These are phyloP conservation scores for Ganaspis sp. DNA, from an alignment of 1,140 invertebrate genomes.

Conservation along the genomic window DNA sequence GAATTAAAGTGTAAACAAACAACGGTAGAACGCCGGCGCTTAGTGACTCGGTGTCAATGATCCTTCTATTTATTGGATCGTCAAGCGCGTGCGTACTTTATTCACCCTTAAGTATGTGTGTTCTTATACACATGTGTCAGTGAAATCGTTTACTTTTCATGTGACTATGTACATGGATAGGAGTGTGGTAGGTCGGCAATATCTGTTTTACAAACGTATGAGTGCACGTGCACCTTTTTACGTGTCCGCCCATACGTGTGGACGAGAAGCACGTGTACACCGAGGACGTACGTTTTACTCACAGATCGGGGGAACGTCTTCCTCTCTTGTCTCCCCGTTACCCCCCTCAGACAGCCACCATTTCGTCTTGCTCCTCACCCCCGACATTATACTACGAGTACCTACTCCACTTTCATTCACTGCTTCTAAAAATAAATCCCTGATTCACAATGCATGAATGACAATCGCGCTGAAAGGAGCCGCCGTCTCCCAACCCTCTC, in stretches of 20 bases:
- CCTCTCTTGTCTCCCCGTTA: conserved; percentile 46
- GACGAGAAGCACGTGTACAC: conserved; percentile 48
- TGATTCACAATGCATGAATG: conserved; percentile 74
- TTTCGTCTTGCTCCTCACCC: conserved; percentile 50
- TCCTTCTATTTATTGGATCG: conserved; percentile 69
- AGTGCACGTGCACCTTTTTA: conserved; percentile 50
- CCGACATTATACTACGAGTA: conserved; percentile 62
- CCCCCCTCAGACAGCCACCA: conserved; percentile 52
- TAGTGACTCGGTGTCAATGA: conserved; percentile 68
- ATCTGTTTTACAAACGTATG: conserved; percentile 26
- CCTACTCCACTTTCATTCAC: conserved; percentile 73
- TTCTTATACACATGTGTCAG: conserved; percentile 37
- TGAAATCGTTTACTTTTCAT: conserved; percentile 35
- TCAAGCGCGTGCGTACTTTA: conserved; percentile 48
- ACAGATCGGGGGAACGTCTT: conserved; percentile 56
- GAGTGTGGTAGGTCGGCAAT: conserved; percentile 47
- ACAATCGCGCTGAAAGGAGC: conserved; percentile 69
- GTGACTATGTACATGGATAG: conserved; percentile 37
- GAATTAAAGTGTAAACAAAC: conserved; percentile 68
- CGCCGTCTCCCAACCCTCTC: conserved; percentile 51
- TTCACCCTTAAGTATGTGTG: neutral
- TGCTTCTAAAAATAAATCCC: conserved; percentile 74
- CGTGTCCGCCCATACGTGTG: conserved; percentile 47
- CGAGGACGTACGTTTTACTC: conserved; percentile 61
- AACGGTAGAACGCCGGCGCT: conserved; percentile 34